Percentiles rank a stretch among this genome's conserved stretches.
phyloP scores from a whole-genome alignment of 2,113 vertebrate genomes.

The Antennarius striatus region DNA sequence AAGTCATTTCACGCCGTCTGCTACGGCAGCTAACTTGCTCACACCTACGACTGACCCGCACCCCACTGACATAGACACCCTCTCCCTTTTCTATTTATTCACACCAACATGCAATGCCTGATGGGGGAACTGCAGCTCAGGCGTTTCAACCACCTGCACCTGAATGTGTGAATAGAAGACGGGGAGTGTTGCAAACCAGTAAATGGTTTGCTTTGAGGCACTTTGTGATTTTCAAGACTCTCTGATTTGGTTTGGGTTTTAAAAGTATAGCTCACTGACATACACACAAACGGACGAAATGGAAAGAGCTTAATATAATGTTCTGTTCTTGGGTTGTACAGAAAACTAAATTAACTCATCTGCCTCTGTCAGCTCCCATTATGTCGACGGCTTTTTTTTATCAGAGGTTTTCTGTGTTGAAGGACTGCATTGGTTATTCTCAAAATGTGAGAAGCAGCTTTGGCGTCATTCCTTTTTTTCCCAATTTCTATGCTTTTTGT shows the following conservation, averaged over 20 bases:
- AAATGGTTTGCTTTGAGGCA: background rate
- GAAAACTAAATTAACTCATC: too few relatives aligned
- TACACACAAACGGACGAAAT: background rate
- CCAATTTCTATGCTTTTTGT: too few relatives aligned
- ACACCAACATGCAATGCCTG: slow-evolving; percentile 7
- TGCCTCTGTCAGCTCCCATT: too few relatives aligned
- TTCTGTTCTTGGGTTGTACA: too few relatives aligned
- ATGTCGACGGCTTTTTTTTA: too few relatives aligned
- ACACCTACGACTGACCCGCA: background rate
- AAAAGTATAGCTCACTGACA: slow-evolving; percentile 1
- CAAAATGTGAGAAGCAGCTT: background rate
- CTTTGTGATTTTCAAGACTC: background rate
- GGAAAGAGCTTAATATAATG: slow-evolving; percentile 5
- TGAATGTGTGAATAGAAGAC: background rate
- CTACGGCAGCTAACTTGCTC: slow-evolving; percentile 1
- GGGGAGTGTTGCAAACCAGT: background rate
- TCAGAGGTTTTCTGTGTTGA: too few relatives aligned
- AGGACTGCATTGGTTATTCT: too few relatives aligned
- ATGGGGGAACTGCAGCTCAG: too few relatives aligned
- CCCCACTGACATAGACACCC: background rate
- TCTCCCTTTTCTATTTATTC: background rate
- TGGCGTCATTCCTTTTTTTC: too few relatives aligned
- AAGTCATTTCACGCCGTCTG: slow-evolving; percentile 14
- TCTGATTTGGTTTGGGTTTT: slow-evolving; percentile 10
- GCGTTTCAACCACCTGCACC: slow-evolving; percentile 5